Evolutionary conservation across 1,140 invertebrate genomes (phyloP), one percentile per base, ranked within the genome.

Genomic region (Drosophila hydei): DNA sequence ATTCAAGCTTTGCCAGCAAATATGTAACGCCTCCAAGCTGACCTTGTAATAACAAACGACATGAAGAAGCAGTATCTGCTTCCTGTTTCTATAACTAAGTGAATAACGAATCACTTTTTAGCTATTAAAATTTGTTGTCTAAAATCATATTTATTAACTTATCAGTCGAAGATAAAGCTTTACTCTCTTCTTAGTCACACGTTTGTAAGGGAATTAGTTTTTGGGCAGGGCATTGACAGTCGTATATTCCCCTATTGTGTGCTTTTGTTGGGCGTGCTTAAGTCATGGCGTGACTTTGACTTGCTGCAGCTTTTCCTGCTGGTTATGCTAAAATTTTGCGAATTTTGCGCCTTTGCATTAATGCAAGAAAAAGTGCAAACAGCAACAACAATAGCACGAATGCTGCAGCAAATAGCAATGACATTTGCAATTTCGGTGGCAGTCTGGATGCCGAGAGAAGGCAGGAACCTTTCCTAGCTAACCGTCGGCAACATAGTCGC

Each of bases 361-460:
- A 69, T 63, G 63, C 72, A 67, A 38, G 60, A 45, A 60, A 18
- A 36, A 36, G 6, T 12, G 38, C 47, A 60, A 63, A 56, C 30
- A 59, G 43, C 67, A 48, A 51, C 59, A 63, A 55, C 43, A 19
- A 30, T 36, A 60, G 54, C n/a, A 72, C 19, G 40, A 48, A 47
- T 33, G 47, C 38, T 21, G 40, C 51, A 56, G 59, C 38, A 71
- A 45, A 60, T 56, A 70, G 64, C 60, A 54, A 75, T 70, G 62
- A 59, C 63, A 72, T 69, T 69, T 79, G 59, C 55, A 75, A 75
- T 79, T 79, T 69, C 51, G 36, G 60, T 77, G 58, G 63, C 62
- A 77, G 65, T 69, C 51, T 36, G 47, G 64, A 40, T 73, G 50
- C 45, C 36, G 60, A 18, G 69, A 33, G 3, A 11, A 16, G n/a